Conservation (phyloP, 2,888 invertebrate genomes). For the Dromius quadrimaculatus region DNA sequence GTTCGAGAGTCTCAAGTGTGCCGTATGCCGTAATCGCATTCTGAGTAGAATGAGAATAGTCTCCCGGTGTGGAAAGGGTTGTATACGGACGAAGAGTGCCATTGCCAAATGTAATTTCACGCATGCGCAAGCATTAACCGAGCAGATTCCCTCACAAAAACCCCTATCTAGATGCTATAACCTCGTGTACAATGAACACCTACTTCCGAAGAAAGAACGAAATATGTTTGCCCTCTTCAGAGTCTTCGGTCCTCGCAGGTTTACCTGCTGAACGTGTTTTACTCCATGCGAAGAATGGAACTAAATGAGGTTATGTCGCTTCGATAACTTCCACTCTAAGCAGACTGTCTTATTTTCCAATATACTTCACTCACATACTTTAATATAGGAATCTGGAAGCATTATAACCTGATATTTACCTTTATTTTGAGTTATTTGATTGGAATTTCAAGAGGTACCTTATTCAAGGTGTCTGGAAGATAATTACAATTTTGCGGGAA, state of each 20-base stretch:
- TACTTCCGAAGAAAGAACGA: constrained; percentile 34
- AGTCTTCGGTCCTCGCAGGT: neutral
- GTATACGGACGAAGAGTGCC: constrained; percentile 53
- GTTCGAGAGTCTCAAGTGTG: constrained; percentile 48
- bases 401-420: no score
- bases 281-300: neutral
- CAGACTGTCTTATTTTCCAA: no score
- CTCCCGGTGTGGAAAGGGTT: constrained; percentile 45
- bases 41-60: constrained; percentile 52
- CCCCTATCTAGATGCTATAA: constrained; percentile 28
- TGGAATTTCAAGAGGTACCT: no score
- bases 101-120: constrained; percentile 65
- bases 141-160: constrained; percentile 51
- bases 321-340: constrained; percentile 14
- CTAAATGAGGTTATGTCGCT: constrained; percentile 21
- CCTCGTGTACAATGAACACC: constrained; percentile 50
- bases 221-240: constrained; percentile 27
- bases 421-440: no score
- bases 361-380: no score
- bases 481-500: no score
- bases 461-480: no score
- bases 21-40: constrained; percentile 52
- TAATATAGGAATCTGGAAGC: no score
- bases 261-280: constrained; percentile 10
- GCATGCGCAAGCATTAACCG: constrained; percentile 59